These are phyloP conservation scores for Rousettus madagascariensis DNA, from an alignment of 2,797 vertebrate genomes.

Conservation along the genomic window DNA sequence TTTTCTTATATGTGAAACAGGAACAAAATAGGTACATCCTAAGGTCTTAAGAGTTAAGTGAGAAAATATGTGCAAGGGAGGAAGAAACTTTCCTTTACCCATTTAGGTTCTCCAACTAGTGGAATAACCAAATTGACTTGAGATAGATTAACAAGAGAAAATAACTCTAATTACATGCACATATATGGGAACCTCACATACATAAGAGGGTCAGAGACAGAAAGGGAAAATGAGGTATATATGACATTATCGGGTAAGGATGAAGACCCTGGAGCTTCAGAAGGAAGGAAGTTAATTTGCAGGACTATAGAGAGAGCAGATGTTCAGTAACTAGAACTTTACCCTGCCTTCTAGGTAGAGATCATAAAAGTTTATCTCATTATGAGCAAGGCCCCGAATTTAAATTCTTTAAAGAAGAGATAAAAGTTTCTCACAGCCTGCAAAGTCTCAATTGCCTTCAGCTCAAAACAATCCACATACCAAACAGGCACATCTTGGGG, in stretches of 20 bases:
- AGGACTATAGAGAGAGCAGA: not conserved
- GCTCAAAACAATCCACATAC: not conserved
- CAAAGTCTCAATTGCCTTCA: not conserved
- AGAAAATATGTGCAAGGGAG: not conserved
- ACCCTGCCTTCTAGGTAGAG: not conserved
- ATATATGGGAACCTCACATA: not conserved
- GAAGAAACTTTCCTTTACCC: not conserved
- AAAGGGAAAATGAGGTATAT: not conserved
- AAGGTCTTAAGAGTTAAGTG: not conserved
- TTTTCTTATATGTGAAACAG: conserved; percentile 11
- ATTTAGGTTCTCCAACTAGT: not conserved
- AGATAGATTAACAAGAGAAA: not conserved
- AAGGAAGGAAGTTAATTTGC: not conserved
- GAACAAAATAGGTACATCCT: not conserved
- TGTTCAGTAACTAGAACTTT: not conserved
- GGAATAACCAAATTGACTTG: not conserved
- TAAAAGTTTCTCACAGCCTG: not conserved
- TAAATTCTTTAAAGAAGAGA: not conserved
- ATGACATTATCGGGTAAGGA: not conserved
- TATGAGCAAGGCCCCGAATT: not conserved
- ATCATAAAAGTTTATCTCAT: not conserved
- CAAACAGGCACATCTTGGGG: not conserved
- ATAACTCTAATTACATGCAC: not conserved
- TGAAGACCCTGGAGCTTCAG: not conserved
- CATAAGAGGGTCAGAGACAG: not conserved